Conservation (phyloP, 2,113 vertebrate species). For the Channa argus region DNA sequence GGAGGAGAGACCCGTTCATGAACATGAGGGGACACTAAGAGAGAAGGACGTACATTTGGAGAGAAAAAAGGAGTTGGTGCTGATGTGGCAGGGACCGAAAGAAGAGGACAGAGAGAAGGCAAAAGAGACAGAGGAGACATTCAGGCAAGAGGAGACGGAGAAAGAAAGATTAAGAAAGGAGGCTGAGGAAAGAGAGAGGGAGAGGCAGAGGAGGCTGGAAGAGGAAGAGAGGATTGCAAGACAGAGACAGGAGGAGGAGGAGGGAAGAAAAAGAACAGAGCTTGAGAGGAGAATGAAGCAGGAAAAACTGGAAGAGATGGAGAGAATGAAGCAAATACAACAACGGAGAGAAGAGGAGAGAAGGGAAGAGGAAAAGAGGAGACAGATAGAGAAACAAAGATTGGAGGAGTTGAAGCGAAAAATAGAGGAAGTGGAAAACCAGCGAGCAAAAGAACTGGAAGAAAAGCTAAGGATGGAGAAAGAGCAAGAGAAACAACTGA, state of each 20-base stretch:
- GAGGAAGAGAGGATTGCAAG: neutral
- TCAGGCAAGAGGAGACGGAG: conserved; percentile 29
- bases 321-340: conserved; percentile 13
- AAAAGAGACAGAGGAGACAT: conserved; percentile 33
- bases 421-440: conserved; percentile 32
- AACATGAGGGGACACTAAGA: neutral
- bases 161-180: conserved; percentile 37
- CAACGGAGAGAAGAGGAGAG: neutral
- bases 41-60: neutral
- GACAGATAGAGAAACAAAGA: conserved; percentile 28
- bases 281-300: conserved; percentile 20
- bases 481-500: conserved; percentile 7
- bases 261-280: neutral
- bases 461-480: conserved; percentile 19
- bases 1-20: neutral
- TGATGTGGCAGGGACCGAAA: conserved; percentile 22
- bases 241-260: conserved; percentile 6
- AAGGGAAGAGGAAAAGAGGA: conserved; percentile 16
- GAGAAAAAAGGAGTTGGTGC: conserved; percentile 6
- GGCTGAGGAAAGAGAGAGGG: conserved; percentile 7
- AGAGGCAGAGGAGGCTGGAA: neutral
- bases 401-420: conserved; percentile 30
- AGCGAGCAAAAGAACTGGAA: conserved; percentile 17
- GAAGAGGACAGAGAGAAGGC: conserved; percentile 29
- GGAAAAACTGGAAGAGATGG: conserved; percentile 22